Evolutionary conservation across 1,140 invertebrate species (phyloP), one percentile per base, ranked within the genome.

Genomic region (Drosophila rhopaloa): DNA sequence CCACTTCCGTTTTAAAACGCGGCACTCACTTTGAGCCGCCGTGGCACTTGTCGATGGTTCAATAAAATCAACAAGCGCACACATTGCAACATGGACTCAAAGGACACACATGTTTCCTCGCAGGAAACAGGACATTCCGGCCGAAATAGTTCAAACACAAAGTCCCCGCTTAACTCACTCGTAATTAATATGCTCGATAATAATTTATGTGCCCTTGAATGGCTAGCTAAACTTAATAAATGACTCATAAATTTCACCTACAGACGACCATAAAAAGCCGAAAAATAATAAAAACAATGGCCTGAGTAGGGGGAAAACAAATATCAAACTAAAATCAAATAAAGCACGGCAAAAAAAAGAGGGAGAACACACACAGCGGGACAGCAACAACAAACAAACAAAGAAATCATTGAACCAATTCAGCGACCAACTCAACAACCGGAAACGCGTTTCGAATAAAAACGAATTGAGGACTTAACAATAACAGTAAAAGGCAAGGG

Each of bases 391-490:
- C 44, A 66, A 40, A 61, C 46, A 58, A 83, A 89, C 76, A 89
- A 89, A 89, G 84, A 89, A 89, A 89, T 89, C 84, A 84, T 89
- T 84, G 84, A 89, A 89, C 84, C 84, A 89, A 89, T 89, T 89
- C 84, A 89, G 84, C 84, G 84, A 89, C 84, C 84, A 89, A 89
- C 80, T 89, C 84, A 89, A 89, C 84, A 89, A 89, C 84, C 84
- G 84, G 84, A 89, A 89, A 89, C 84, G 84, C 84, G 74, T 89
- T 89, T 89, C 84, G 77, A 84, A 89, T 89, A 89, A 89, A 89
- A 89, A 84, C 84, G 84, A 89, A 89, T 89, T 89, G 84, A 75
- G 84, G 84, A 89, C 73, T 89, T 89, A 89, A 84, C 84, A 68
- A 83, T 78, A 78, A 77, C 80, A 77, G 77, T 83, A 83, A 83